Evolutionary conservation across 2,113 vertebrate genomes (phyloP).

Genomic region (Raja brachyura): DNA sequence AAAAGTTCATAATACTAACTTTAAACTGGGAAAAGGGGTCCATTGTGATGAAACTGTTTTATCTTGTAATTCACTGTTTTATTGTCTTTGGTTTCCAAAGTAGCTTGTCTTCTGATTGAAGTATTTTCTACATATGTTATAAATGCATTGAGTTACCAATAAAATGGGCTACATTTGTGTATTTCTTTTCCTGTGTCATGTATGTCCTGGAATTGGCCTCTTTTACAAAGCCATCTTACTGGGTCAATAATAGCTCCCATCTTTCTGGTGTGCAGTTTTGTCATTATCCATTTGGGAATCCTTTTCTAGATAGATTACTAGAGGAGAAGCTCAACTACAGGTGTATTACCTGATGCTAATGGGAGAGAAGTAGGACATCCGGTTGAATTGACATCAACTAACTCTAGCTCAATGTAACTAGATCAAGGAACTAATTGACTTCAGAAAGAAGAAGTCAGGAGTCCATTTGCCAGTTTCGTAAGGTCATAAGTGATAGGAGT

Average conservation of each 20-base stretch:
- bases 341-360: too few species aligned
- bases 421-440: too few species aligned
- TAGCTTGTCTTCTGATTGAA: slow-evolving; percentile 74
- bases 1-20: slow-evolving; percentile 71
- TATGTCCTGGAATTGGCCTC: background rate
- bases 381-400: too few species aligned
- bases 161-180: slow-evolving; percentile 80
- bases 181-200: slow-evolving; percentile 45
- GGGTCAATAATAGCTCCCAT: background rate
- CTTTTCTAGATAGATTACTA: background rate
- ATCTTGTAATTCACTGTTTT: slow-evolving; percentile 77
- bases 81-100: slow-evolving; percentile 83
- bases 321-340: background rate
- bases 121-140: slow-evolving; percentile 83
- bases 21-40: slow-evolving; percentile 67
- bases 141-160: slow-evolving; percentile 64
- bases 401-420: too few species aligned
- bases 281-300: background rate
- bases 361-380: too few species aligned
- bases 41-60: slow-evolving; percentile 78
- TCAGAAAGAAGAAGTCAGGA: too few species aligned
- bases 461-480: too few species aligned
- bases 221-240: background rate
- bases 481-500: too few species aligned
- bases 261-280: background rate